Base-by-base conservation (phyloP, 2,888 invertebrate species). In the Xestia ashworthii region DNA sequence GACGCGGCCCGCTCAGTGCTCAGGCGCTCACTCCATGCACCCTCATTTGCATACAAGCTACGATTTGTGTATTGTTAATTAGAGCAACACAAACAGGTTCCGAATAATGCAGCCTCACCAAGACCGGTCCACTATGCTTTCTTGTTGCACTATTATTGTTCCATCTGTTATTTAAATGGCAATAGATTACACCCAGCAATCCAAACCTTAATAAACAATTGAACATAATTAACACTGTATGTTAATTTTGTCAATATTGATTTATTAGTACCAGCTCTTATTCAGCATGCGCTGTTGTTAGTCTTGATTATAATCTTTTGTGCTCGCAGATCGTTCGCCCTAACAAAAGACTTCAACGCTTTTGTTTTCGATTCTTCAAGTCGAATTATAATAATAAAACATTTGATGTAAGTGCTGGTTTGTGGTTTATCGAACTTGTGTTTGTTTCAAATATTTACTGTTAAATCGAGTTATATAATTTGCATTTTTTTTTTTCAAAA, bases 31-130 rank as follows among this genome's bases (percentile, higher is more conserved):
- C 91, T 88, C 87, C 89, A n/a, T n/a, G n/a, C n/a, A 89, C 85
- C 86, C 92, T 95, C 95, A 95, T 96, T 96, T 96, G 94, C 96
- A 96, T 96, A 96, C 96, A 96, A 95, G 96, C 94, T 95, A 94
- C 96, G 96, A 96, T 96, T 96, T 96, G 96, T 96, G 96, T 96
- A 95, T 96, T 95, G 96, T 96, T 96, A 96, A 96, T 96, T 96
- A 96, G 96, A 96, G 95, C 95, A 95, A 93, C 92, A 92, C 89
- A 94, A 96, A 95, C 96, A 94, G 96, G 96, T 96, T 95, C 93
- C 89, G 83, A 93, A 92, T 94, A 94, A 94, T 93, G 94, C 91
- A 91, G 92, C 91, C 87, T 77, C 87, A 76, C 82, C 83, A 84
- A 72, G 88, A 93, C 93, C 91, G 92, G 93, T 92, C 91, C 88